Evolutionary conservation across 2,113 vertebrate species (phyloP), one percentile per base, ranked within the genome.

Genomic region (Chrysochloris asiatica): DNA sequence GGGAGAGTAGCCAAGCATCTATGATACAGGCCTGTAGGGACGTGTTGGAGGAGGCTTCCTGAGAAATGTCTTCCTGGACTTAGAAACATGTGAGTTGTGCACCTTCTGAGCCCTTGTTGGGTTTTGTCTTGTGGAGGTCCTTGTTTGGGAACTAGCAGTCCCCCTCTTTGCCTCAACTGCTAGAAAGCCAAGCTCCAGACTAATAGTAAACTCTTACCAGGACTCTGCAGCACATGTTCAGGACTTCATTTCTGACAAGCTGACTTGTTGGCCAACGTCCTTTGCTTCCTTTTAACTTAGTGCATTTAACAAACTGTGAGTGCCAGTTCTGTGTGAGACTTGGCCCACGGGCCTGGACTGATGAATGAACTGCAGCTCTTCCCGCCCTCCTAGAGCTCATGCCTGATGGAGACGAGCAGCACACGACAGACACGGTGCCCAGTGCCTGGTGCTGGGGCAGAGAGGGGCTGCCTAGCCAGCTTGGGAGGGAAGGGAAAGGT

Each of bases 201-300:
- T 63, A 33, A 33, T 2, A 78, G 43, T 52, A 82, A 45, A 38
- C 33, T 69, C 12, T 76, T 8, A 41, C 12, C 6, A 71, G 43
- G 67, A 63, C 21, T 71, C 63, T 3, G 5, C 26, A 45, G 24
- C 30, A 2, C 56, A 3, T 69, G 4, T 38, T 72, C n/a, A 59
- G 4, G 59, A 43, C n/a, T 16, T 81, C 3, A 3, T 54, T 84
- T 87, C 89, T 83, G 77, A 61, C 52, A 24, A 24, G 26, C 59
- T 90, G 9, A 13, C 50, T 65, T 71, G 26, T 61, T 43, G 77
- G 26, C 48, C 71, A 88, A 24, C 19, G 45, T 41, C 71, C 17
- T 69, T 38, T 59, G 28, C 47, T 82, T 93, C 82, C 38, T 85
- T 30, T 86, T 72, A 48, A 48, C 84, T 81, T 72, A 65, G 22